Base-by-base conservation (phyloP, 53 echinoderm and acorn worm species). In the Stichopus horrens region DNA sequence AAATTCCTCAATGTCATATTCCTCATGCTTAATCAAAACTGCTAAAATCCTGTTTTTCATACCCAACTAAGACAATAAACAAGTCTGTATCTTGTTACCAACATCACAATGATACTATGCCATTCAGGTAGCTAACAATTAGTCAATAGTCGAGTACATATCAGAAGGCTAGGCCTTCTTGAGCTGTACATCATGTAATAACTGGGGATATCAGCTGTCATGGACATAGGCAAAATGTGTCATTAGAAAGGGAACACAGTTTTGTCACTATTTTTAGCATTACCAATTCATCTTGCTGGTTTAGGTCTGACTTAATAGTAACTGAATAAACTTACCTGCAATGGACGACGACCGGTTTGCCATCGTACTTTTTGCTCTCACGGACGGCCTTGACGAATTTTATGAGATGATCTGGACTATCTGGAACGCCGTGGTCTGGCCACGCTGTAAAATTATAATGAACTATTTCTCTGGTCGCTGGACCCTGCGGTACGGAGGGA, bases 361-460 rank as follows among this genome's bases (percentile, higher is more conserved):
- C 81, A 16, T 60, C 74, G 11, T 9, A n/a, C 2, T 60, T 20
- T 75, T 92, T 89, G 2, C 65, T 7, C 4, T 83, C 86, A 52
- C 94, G 51, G 13, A 94, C 94, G 5, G 71, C 68, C 52, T 83
- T 59, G 67, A 94, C 94, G 77, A 94, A 94, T 60, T 88, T 89
- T 79, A 94, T 65, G 86, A 94, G 85, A 54, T 81, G 60, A 53
- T 80, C 73, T 4, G 91, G 89, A 5, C 75, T 55, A 4, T 84
- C 91, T 1, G 94, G 94, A 4, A 94, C 94, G 4, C 94, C 94
- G 23, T 94, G 94, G 75, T 94, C 94, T 23, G 94, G 94, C 94
- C 94, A 94, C 1, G 88, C 87, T 58, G 83, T 90, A 76, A 83
- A 94, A 77, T 90, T 89, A 66, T 55, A 92, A 19, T 94, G 94